Conservation (phyloP, 2,113 vertebrate genomes). For the Oxyruncus cristatus region DNA sequence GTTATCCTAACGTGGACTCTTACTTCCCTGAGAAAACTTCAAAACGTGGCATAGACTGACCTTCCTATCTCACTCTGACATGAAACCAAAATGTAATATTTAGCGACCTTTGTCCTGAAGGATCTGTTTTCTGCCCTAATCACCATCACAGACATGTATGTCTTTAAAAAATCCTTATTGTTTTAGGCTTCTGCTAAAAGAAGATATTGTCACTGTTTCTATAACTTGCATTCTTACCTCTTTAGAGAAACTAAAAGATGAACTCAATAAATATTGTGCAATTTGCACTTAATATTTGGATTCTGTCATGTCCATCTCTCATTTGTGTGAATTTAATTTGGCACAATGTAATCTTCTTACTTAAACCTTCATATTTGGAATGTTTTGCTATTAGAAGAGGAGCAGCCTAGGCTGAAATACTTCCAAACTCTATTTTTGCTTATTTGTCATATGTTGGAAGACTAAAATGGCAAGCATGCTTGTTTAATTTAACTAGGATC, state of each 20-base stretch:
- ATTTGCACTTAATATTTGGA: neutral
- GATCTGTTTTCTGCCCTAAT: neutral
- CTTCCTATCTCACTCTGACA: neutral
- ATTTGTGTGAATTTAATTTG: neutral
- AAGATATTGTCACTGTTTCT: neutral
- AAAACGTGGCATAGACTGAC: neutral
- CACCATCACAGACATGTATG: neutral
- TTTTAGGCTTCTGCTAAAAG: neutral
- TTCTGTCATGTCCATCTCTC: neutral
- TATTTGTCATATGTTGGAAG: neutral
- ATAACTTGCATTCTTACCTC: neutral
- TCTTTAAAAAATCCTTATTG: neutral
- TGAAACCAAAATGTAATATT: neutral
- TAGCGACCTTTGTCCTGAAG: neutral
- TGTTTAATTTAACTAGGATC: neutral
- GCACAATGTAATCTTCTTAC: constrained; percentile 7
- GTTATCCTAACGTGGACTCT: neutral
- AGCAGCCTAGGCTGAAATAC: neutral
- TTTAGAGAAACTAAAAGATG: neutral
- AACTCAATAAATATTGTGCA: neutral
- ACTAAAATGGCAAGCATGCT: neutral
- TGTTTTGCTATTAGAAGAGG: neutral
- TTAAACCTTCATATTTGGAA: neutral
- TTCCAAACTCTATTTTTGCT: neutral
- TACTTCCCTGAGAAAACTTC: neutral